Evolutionary conservation across 2,888 invertebrate genomes (phyloP).

Genomic region (Sicus ferrugineus): DNA sequence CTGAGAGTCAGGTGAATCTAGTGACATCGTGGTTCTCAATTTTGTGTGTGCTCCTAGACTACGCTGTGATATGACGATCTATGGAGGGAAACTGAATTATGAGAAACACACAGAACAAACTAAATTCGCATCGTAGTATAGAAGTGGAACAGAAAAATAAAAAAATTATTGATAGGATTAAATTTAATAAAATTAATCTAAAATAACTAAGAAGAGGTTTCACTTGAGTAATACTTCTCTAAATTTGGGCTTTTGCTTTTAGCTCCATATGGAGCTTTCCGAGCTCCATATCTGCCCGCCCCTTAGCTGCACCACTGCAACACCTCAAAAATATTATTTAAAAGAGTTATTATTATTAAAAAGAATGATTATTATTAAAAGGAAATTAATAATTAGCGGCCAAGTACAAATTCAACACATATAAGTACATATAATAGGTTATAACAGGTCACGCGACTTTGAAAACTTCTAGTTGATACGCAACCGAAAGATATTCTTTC

Average conservation of each 20-base stretch:
- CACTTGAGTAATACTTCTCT: neutral
- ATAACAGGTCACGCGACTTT: slow-evolving; percentile 22
- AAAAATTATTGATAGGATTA: no score
- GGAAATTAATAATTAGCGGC: no score
- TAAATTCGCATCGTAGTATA: slow-evolving; percentile 52
- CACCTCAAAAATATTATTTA: no score
- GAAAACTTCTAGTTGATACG: slow-evolving; percentile 9
- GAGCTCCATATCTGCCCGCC: no score
- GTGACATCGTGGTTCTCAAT: neutral
- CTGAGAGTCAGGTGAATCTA: slow-evolving; percentile 57
- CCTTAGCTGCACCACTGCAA: no score
- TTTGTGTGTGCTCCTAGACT: slow-evolving; percentile 52
- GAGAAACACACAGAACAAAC: slow-evolving; percentile 58
- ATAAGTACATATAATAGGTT: no score
- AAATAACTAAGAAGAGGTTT: neutral
- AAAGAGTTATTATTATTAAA: no score
- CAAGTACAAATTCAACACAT: no score
- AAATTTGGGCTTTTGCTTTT: neutral
- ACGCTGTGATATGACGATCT: slow-evolving; percentile 58
- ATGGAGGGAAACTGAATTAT: slow-evolving; percentile 54
- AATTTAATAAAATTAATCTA: neutral
- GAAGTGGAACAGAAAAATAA: no score
- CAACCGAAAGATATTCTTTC: slow-evolving; percentile 21
- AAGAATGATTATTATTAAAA: no score
- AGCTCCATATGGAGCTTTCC: no score